These are phyloP conservation scores for Drosophila bipectinata DNA, from an alignment of 1,140 invertebrate genomes.

Conservation along the genomic window DNA sequence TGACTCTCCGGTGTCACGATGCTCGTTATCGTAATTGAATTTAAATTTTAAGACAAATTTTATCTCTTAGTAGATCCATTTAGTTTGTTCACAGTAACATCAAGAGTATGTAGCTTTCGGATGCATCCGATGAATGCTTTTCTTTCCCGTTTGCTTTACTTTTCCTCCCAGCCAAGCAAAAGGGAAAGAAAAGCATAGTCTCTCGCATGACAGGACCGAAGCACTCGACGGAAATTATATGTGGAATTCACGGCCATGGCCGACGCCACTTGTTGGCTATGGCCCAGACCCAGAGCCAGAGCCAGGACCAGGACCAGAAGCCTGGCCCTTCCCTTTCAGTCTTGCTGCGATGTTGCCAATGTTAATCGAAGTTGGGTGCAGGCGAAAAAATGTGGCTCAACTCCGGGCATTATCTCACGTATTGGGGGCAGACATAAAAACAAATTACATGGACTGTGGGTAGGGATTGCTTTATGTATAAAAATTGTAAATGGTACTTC, in stretches of 20 bases:
- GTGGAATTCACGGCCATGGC: constrained; percentile 77
- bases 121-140: constrained; percentile 33
- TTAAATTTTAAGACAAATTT: neutral
- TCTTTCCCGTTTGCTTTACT: constrained; percentile 44
- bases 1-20: neutral
- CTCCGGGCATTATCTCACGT: constrained; percentile 76
- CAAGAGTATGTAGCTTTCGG: constrained; percentile 1
- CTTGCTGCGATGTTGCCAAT: constrained; percentile 66
- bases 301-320: neutral
- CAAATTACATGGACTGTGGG: constrained; percentile 64
- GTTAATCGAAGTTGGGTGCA: constrained; percentile 74
- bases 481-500: constrained; percentile 78
- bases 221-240: constrained; percentile 61
- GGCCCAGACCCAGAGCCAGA: constrained; percentile 23
- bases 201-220: constrained; percentile 41
- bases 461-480: constrained; percentile 68
- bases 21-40: neutral
- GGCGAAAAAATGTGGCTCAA: constrained; percentile 43
- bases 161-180: constrained; percentile 26
- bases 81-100: too few relatives aligned
- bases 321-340: neutral
- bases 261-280: constrained; percentile 52
- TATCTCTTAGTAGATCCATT: neutral
- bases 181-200: constrained; percentile 19
- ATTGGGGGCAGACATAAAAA: constrained; percentile 78